Conservation (phyloP, 2,888 invertebrate species). For the Pheosia gnoma region DNA sequence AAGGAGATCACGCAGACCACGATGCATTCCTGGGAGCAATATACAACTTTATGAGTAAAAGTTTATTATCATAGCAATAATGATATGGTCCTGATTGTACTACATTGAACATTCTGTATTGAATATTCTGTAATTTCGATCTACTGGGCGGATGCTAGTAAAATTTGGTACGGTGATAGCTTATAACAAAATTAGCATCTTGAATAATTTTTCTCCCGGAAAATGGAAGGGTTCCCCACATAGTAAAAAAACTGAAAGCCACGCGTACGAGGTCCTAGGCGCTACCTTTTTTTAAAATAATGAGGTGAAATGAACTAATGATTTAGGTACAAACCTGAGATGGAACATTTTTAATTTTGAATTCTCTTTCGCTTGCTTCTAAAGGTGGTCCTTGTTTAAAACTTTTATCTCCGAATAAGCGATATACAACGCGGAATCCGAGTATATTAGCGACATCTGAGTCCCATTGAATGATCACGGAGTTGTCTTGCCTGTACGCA, state of each 20-base stretch:
- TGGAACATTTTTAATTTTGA: slow-evolving; percentile 96
- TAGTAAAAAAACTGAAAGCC: too few relatives aligned
- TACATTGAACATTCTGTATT: too few relatives aligned
- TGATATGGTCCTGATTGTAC: too few relatives aligned
- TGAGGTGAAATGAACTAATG: not conserved
- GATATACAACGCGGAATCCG: slow-evolving; percentile 95
- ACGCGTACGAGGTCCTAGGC: too few relatives aligned
- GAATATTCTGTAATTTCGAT: too few relatives aligned
- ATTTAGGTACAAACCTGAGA: slow-evolving; percentile 86
- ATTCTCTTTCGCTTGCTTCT: slow-evolving; percentile 95
- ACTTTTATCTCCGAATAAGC: slow-evolving; percentile 94
- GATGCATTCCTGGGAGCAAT: slow-evolving; percentile 90
- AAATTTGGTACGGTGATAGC: too few relatives aligned
- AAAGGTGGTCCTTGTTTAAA: slow-evolving; percentile 96
- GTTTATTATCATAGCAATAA: too few relatives aligned
- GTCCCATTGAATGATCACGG: slow-evolving; percentile 96
- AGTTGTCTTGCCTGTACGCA: slow-evolving; percentile 92
- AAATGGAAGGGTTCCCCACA: too few relatives aligned
- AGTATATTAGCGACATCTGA: slow-evolving; percentile 93
- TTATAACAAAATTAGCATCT: too few relatives aligned
- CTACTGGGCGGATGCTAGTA: too few relatives aligned
- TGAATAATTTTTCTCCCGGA: too few relatives aligned
- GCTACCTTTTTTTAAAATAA: too few relatives aligned
- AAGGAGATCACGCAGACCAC: slow-evolving; percentile 96
- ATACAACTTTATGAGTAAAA: not conserved